Base-by-base conservation (phyloP, 2,797 vertebrate genomes). In the Semaprochilodus insignis region DNA sequence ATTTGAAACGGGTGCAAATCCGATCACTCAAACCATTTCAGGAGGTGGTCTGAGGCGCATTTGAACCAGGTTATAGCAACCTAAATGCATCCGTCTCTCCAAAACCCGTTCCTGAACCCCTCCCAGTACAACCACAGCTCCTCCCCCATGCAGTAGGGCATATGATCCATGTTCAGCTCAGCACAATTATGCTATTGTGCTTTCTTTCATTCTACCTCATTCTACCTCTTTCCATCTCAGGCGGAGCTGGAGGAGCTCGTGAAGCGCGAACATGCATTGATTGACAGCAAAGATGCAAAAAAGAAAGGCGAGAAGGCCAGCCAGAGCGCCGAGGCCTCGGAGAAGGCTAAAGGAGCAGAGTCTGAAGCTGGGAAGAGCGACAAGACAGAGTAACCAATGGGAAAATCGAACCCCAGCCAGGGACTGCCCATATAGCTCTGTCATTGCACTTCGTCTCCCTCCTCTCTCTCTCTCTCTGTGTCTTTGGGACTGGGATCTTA, bases 221-320 rank as follows among this genome's bases (percentile, higher is more conserved):
- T 69, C 23, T n/a, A 31, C 57, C 25, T 19, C 57, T 14, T 80
- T 48, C 73, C 34, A 34, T 81, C 65, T 92, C 65, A 98, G 97
- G 93, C 81, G 0, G 97, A 98, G 90, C 92, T 98, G 80, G 94
- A 97, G 66, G 96, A 96, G 23, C 60, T 97, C 82, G 95, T 98
- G 84, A 94, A 90, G 85, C 92, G 83, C 78, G 97, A 97, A 59
- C 95, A 97, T 0, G 89, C 93, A n/a, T 85, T 85, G 82, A 97
- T 97, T 6, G 96, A 97, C 6, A 91, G 91, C 77, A 89, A 91
- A 80, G 87, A 90, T 52, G 73, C 77, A 19, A 89, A 91, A 25
- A 86, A 93, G 34, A 83, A 78, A 77, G 74, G 70, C 0, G 52
- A 78, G 51, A 78, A 84, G 66, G 31, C 83, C 21, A 59, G 74